These are phyloP conservation scores for Aethes cnicana DNA, from an alignment of 2,888 invertebrate genomes.

Conservation along the genomic window DNA sequence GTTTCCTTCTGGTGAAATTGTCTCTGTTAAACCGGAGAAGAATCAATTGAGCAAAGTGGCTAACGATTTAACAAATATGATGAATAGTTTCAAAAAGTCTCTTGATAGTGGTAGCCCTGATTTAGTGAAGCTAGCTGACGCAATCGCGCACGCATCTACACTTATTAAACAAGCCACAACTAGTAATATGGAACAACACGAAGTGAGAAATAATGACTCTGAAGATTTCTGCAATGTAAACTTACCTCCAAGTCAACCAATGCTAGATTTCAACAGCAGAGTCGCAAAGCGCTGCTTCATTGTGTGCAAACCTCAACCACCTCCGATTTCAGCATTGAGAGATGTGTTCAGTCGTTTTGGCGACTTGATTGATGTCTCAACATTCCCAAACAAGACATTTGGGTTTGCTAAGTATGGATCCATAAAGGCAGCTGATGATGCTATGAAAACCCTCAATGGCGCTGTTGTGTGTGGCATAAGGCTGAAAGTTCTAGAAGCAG, in stretches of 20 bases:
- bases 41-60: slow-evolving; percentile 66
- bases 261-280: slow-evolving; percentile 83
- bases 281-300: slow-evolving; percentile 87
- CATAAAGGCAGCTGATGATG: slow-evolving; percentile 88
- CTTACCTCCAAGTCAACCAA: slow-evolving; percentile 87
- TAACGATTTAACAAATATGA: slow-evolving; percentile 60
- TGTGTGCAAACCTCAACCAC: slow-evolving; percentile 85
- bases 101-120: slow-evolving; percentile 68
- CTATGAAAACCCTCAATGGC: slow-evolving; percentile 88
- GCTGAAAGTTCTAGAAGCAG: slow-evolving; percentile 94
- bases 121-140: slow-evolving; percentile 87
- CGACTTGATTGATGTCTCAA: slow-evolving; percentile 93
- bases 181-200: slow-evolving; percentile 40
- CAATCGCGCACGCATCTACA: slow-evolving; percentile 89
- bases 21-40: slow-evolving; percentile 87
- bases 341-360: slow-evolving; percentile 96
- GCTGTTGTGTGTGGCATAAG: slow-evolving; percentile 91
- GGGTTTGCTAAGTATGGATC: slow-evolving; percentile 95
- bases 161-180: slow-evolving; percentile 86
- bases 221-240: slow-evolving; percentile 83
- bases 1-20: slow-evolving; percentile 93
- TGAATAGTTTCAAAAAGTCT: slow-evolving; percentile 65
- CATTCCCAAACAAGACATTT: slow-evolving; percentile 94
- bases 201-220: slow-evolving; percentile 33
- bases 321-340: slow-evolving; percentile 88